Evolutionary conservation across 53 echinoderm and acorn worm genomes (phyloP).

Genomic region (Zoroaster sp.): DNA sequence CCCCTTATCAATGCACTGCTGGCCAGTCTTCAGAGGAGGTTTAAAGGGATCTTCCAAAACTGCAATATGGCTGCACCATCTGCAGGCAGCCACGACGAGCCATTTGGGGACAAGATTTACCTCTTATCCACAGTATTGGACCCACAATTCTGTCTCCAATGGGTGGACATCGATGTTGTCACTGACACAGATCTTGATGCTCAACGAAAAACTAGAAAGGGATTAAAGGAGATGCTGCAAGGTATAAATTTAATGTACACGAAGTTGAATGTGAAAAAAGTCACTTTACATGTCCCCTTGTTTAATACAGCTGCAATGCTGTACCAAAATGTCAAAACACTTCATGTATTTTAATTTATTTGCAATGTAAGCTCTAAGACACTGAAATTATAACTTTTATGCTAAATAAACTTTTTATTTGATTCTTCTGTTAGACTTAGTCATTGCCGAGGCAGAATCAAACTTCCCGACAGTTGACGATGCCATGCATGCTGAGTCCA

Average conservation of each 20-base stretch:
- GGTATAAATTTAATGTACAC: too few relatives aligned
- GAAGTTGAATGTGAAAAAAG: too few relatives aligned
- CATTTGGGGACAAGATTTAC: conserved; percentile 40
- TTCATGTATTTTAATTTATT: too few relatives aligned
- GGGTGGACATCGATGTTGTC: conserved; percentile 39
- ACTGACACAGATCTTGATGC: background rate
- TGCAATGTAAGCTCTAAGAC: too few relatives aligned
- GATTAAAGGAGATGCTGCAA: too few relatives aligned
- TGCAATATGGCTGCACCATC: background rate
- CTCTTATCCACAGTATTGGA: conserved; percentile 19
- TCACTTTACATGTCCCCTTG: too few relatives aligned
- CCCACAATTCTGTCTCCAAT: conserved; percentile 37
- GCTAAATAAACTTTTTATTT: too few relatives aligned
- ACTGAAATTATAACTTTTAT: too few relatives aligned
- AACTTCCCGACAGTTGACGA: background rate
- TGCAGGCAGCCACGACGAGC: background rate
- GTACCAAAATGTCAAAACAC: too few relatives aligned
- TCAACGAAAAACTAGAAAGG: background rate
- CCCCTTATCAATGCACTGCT: background rate
- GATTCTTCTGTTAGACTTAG: background rate
- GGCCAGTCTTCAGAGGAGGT: background rate
- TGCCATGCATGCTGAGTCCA: background rate
- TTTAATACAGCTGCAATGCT: too few relatives aligned
- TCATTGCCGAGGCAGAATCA: background rate
- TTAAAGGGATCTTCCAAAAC: conserved; percentile 17